Evolutionary conservation across 2,113 vertebrate genomes (phyloP).

Genomic region (Elgaria multicarinata): DNA sequence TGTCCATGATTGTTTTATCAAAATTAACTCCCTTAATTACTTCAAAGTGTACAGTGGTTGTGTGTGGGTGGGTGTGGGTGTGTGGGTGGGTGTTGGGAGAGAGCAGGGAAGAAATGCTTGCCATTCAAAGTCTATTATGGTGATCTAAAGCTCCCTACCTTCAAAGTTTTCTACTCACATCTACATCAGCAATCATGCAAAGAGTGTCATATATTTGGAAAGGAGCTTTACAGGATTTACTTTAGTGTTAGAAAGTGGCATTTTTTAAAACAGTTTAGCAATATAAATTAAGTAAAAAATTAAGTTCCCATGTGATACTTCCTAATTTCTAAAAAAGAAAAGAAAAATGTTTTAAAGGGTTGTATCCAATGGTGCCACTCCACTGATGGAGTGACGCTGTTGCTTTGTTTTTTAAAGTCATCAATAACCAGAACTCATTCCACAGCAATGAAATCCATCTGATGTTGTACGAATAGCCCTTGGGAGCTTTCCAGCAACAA

Average conservation of each 20-base stretch:
- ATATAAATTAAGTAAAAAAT: slow-evolving; percentile 53
- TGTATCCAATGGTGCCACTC: neutral
- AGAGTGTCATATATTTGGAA: slow-evolving; percentile 62
- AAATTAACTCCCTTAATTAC: slow-evolving; percentile 5
- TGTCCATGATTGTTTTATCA: neutral
- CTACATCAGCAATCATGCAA: slow-evolving; percentile 63
- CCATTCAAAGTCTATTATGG: slow-evolving; percentile 54
- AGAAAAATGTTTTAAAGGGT: slow-evolving; percentile 55
- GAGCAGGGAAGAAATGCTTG: slow-evolving; percentile 47
- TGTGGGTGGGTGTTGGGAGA: slow-evolving; percentile 6
- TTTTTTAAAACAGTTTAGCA: slow-evolving; percentile 63
- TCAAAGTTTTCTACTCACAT: slow-evolving; percentile 65
- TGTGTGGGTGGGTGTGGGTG: slow-evolving; percentile 2
- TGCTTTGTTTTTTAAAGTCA: too few relatives aligned
- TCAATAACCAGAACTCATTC: neutral
- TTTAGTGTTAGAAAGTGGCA: slow-evolving; percentile 61
- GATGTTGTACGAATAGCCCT: neutral
- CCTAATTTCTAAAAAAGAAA: slow-evolving; percentile 22
- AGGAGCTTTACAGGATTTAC: slow-evolving; percentile 66
- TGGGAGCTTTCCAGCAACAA: neutral
- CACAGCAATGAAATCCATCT: neutral
- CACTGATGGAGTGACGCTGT: neutral
- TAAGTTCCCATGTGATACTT: neutral
- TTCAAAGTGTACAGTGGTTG: slow-evolving; percentile 17
- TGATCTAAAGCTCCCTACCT: slow-evolving; percentile 67